Evolutionary conservation across 2,797 vertebrate species (phyloP), one percentile per base, ranked within the genome.

Genomic region (Dendrocincla tyrannina): DNA sequence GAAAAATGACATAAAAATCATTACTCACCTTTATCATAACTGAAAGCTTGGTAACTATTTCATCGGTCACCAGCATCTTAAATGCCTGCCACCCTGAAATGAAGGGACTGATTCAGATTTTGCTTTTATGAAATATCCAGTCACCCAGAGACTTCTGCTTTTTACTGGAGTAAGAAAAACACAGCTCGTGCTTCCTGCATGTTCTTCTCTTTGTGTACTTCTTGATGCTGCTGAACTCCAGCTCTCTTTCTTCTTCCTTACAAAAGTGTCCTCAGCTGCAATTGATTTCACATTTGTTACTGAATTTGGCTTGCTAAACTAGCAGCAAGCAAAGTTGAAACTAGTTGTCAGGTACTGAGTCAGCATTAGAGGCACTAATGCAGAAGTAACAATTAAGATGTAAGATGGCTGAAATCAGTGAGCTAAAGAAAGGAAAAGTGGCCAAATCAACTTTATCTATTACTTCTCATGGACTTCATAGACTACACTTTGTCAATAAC

Each of bases 1-100:
- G 84, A 85, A 87, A 49, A 93, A 80, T 67, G 72, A 87, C 52
- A 37, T 44, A 82, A 93, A 95, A 91, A 77, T 96, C 88, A 77
- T 94, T 91, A 87, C 56, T 93, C 70, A 79, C 68, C 52, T 94
- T 92, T 89, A 85, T 85, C 59, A 12, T 50, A 74, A 74, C 74
- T 60, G 73, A 94, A 95, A 70, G 39, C 32, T 32, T 85, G 60
- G 87, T 82, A 93, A 68, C 58, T 81, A 52, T 70, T 89, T 32
- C 82, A 81, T 77, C 66, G 72, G 50, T 78, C 73, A 88, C 30
- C 55, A 78, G 50, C 22, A 72, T 50, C 70, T 82, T 88, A 66
- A 91, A 59, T 25, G 30, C 19, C 39, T 90, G 7, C 44, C 10
- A 69, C 12, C 23, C 42, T 76, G 33, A 76, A 37, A 73, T 67